Evolutionary conservation across 2,888 invertebrate genomes (phyloP).

Genomic region (Notodonta dromedarius): DNA sequence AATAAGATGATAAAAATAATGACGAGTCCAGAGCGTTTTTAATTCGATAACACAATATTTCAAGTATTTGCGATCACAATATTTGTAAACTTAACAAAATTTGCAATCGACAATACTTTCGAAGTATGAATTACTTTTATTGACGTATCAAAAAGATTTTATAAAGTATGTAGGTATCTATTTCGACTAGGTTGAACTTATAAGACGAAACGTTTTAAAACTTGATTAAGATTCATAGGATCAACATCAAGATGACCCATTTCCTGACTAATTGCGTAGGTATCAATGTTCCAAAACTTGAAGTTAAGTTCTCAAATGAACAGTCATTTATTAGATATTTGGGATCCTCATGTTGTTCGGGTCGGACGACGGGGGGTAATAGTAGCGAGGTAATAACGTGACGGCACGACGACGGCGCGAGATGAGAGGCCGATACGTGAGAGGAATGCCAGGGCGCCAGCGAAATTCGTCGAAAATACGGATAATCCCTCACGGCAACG

Average conservation of each 20-base stretch:
- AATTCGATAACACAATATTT: background rate
- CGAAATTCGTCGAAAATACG: conserved; percentile 60
- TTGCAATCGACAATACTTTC: background rate
- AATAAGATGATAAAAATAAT: too few relatives aligned
- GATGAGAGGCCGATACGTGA: conserved; percentile 76
- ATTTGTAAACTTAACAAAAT: background rate
- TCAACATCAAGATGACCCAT: background rate
- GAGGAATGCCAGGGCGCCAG: conserved; percentile 54
- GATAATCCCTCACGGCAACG: conserved; percentile 68
- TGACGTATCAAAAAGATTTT: too few relatives aligned
- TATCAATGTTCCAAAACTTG: conserved; percentile 20
- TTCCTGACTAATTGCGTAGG: conserved; percentile 5
- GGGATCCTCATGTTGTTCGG: conserved; percentile 48
- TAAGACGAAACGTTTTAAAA: background rate
- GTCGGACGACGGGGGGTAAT: conserved; percentile 54
- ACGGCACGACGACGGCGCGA: conserved; percentile 69
- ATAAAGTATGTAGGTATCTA: too few relatives aligned
- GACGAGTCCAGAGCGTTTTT: too few relatives aligned
- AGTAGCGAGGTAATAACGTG: conserved; percentile 76
- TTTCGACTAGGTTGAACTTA: too few relatives aligned
- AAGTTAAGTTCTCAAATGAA: conserved; percentile 34
- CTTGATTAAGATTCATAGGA: background rate
- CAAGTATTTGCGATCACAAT: too few relatives aligned
- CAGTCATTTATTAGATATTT: conserved; percentile 48
- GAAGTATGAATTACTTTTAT: background rate